Base-by-base conservation (phyloP, 2,888 invertebrate genomes). In the Cantharis rustica region DNA sequence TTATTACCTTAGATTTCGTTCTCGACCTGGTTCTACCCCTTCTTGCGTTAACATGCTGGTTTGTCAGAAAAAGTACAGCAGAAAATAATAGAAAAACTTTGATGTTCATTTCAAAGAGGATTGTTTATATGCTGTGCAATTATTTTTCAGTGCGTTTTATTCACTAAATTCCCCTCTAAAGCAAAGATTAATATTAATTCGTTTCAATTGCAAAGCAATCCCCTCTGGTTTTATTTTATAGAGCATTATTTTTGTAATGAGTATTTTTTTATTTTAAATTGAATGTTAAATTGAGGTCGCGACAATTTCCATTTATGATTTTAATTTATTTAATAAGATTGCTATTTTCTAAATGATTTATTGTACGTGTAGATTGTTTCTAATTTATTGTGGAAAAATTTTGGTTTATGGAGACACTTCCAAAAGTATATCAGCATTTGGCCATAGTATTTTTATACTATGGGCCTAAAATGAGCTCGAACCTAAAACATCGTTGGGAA, bases 21-120 rank as follows among this genome's bases (percentile, higher is more conserved):
- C 94, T 92, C 81, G 93, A 90, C 83, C 95, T 90, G 31, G 91
- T 90, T 77, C 95, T 90, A 11, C 93, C 95, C 83, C 95, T 91
- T 68, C 95, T 90, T 2, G 91, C 93, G 15, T 84, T 81, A 4
- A 79, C 83, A 72, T 83, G 62, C 26, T 79, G 74, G 16, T 77
- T 66, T 3, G 78, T 69, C 16, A 81, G 68, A 62, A 81, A 68
- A 10, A 82, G 16, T 69, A 75, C 73, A 47, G 79, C 63, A 17
- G 78, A 73, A 77, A 71, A 79, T 80, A 73, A 81, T 68, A 78
- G 82, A 75, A 72, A 80, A 81, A 47, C 83, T 69, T 75, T 75
- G 61, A 81, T 77, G 82, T 82, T 85, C 86, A 86, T 86, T 69
- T 75, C 75, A 78, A 75, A 23, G 62, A 66, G 27, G 27, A 71